Evolutionary conservation across 2,113 vertebrate genomes (phyloP), one percentile per base, ranked within the genome.

Genomic region (Vimba vimba): DNA sequence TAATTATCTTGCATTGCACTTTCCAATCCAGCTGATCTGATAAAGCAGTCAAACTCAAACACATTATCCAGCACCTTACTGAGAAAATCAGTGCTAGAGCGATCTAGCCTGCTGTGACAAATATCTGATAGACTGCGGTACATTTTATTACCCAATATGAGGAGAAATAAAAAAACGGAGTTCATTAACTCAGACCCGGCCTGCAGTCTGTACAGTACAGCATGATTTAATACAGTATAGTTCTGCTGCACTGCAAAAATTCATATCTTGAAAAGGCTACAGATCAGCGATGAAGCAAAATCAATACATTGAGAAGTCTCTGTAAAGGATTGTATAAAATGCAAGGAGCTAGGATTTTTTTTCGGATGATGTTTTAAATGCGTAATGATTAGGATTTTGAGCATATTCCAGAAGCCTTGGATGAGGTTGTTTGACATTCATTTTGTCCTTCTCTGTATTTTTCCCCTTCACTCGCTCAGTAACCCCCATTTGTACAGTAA

Each of bases 121-220:
- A 78, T 36, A 78, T 2, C 52, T 39, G 76, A 78, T 36, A 78
- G 76, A 59, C 76, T 78, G 8, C 19, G 10, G 52, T 12, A 57
- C 52, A n/a, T 57, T 78, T 57, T 78, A 78, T 78, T 78, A 59
- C 76, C 52, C 76, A 59, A 78, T 78, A 36, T 23, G 76, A 78
- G 76, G 27, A 12, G 74, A 55, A 59, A 59, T 0, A 76, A 76
- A 76, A 55, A 76, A 52, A 76, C 4, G 15, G 45, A 30, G 45
- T 55, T 77, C 15, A 79, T 39, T 57, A 59, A 79, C 76, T 21
- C 21, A 39, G 52, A 33, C 52, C 4, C 10, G 21, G 36, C 68
- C 71, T 50, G 21, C 23, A 79, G 78, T 62, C 77, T 62, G 23
- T 21, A 50, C 6, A 25, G 73, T 78, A 59, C 27, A 79, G 27